phyloP scores from a whole-genome alignment of 2,888 invertebrate species.

The Tortricodes alternella region DNA sequence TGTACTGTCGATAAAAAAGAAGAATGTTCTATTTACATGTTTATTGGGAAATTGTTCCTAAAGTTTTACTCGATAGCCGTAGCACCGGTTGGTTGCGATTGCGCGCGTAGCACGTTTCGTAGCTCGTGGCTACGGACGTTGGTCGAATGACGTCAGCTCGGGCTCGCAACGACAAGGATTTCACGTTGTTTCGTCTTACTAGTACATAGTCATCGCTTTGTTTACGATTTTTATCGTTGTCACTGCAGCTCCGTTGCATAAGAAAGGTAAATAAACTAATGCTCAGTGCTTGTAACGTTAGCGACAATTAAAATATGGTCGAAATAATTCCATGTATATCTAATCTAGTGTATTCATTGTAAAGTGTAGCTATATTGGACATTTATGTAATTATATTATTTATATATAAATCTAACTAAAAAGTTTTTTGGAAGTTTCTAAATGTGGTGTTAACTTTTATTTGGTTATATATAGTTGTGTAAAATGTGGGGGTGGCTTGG shows the following conservation, averaged over 20 bases:
- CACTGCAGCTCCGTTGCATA: conserved; percentile 17
- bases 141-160: conserved; percentile 14
- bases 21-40: neutral
- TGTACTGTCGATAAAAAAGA: too few species aligned
- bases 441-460: conserved; percentile 13
- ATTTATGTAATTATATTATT: too few species aligned
- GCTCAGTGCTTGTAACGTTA: conserved; percentile 4
- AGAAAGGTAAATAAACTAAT: conserved; percentile 24
- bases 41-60: neutral
- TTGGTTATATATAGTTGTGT: conserved; percentile 8
- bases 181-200: conserved; percentile 24
- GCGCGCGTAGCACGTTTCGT: conserved; percentile 26
- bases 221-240: conserved; percentile 27
- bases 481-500: conserved; percentile 43
- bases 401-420: too few species aligned
- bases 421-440: conserved; percentile 1
- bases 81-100: conserved; percentile 18
- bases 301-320: neutral
- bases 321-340: too few species aligned
- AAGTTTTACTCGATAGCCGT: conserved; percentile 19
- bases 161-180: conserved; percentile 7
- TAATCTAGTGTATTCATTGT: too few species aligned
- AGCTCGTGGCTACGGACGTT: conserved; percentile 23
- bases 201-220: conserved; percentile 28
- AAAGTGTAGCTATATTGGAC: too few species aligned